Base-by-base conservation (phyloP, 1,140 invertebrate species). In the Thaumatotibia leucotreta region DNA sequence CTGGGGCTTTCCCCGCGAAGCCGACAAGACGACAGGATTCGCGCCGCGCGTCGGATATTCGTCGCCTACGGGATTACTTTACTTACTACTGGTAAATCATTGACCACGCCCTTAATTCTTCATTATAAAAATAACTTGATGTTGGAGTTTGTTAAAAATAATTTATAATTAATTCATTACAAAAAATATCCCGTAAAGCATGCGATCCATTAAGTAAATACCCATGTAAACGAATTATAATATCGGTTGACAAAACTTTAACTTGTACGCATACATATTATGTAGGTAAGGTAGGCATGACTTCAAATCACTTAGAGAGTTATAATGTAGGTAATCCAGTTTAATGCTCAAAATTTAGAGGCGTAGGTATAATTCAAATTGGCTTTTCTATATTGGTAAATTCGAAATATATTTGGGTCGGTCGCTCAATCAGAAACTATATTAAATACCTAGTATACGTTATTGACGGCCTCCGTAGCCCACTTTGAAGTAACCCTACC, bases 21-120 rank as follows among this genome's bases (percentile, higher is more conserved):
- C 27, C 52, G 52, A 58, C 52, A 58, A 31, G 27, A 29, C 23
- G 52, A 58, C 52, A 58, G 52, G 62, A 27, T 68, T 69, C 67
- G 9, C 54, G 52, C 52, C 52, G 63, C 65, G 65, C 73, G 75
- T 77, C 72, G 35, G 72, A 74, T 74, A 72, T 35, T 70, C 62
- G 68, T 72, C 68, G 22, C n/a, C 35, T 45, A 49, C 31, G 29
- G 62, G 70, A 76, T 74, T 72, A 70, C n/a, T n/a, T n/a, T n/a
- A n/a, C n/a, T n/a, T n/a, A n/a, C 65, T 61, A 63, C 64, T 63
- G 52, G 24, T 24, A 23, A 54, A 8, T 58, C 24, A 24, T n/a
- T 14, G 52, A 58, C 52, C 27, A n/a, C 52, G 6, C 23, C 29
- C n/a, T 58, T 29, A 9, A 58, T 29, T 29, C n/a, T 31, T 4